Percentiles rank a stretch among this genome's conserved stretches.
phyloP scores from a whole-genome alignment of 2,113 vertebrate species.

The Hydropotes inermis region DNA sequence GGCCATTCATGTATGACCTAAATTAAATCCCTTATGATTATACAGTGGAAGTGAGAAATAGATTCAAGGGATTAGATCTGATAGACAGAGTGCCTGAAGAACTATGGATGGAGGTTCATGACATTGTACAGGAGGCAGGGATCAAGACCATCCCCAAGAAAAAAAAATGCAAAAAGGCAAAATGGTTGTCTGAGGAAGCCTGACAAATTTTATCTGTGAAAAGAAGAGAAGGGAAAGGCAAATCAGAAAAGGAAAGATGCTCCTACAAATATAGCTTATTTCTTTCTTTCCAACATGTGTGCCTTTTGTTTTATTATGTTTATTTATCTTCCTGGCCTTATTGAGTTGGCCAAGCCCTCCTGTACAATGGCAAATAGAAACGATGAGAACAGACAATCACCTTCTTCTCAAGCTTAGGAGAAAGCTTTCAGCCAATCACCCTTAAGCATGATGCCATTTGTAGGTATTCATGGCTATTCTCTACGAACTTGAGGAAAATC shows the following conservation, averaged over 20 bases:
- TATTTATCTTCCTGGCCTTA: background rate
- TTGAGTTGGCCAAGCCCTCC: background rate
- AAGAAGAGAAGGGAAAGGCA: background rate
- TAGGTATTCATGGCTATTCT: background rate
- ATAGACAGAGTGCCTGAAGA: background rate
- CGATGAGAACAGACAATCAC: rapidly evolving
- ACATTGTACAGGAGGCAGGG: background rate
- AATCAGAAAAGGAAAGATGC: background rate
- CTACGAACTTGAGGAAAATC: background rate
- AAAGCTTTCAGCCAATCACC: too few species aligned
- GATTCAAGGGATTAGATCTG: background rate
- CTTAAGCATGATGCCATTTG: too few species aligned
- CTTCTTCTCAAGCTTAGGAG: background rate
- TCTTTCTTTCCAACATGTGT: background rate
- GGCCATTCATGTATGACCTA: background rate
- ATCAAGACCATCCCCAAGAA: background rate
- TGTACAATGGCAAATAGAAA: too few species aligned
- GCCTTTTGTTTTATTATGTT: background rate
- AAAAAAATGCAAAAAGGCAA: background rate
- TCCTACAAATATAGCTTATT: background rate
- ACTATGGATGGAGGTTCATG: rapidly evolving
- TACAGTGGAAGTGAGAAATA: background rate
- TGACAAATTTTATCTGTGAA: background rate
- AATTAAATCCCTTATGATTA: background rate
- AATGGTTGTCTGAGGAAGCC: background rate